phyloP scores from a whole-genome alignment of 2,113 vertebrate species.

The Micromys minutus region DNA sequence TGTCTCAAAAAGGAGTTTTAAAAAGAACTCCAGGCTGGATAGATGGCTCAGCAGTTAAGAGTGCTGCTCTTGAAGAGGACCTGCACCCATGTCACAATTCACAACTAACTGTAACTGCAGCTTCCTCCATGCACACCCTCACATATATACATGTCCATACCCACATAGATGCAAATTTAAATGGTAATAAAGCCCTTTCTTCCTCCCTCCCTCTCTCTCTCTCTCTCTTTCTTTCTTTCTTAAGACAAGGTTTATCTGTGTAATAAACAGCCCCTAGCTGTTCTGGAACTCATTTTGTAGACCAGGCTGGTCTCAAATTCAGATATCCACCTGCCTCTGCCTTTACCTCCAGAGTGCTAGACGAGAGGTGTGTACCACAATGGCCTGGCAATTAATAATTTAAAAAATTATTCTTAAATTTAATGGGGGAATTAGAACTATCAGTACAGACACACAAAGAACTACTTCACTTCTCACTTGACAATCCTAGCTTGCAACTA shows the following conservation, averaged over 20 bases:
- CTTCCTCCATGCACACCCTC: background rate
- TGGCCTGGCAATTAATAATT: background rate
- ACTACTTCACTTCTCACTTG: slow-evolving; percentile 20
- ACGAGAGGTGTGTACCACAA: background rate
- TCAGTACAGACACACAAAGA: slow-evolving; percentile 17
- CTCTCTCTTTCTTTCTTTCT: background rate
- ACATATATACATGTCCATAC: background rate
- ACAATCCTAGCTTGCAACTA: slow-evolving; percentile 41
- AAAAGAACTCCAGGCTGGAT: background rate
- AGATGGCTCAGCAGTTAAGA: background rate
- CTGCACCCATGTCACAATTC: background rate
- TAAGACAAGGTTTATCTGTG: background rate
- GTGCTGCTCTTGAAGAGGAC: background rate
- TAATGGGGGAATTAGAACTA: background rate
- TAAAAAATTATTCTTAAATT: background rate
- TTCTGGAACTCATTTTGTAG: background rate
- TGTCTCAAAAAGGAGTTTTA: background rate
- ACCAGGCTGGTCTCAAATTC: background rate
- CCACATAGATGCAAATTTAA: background rate
- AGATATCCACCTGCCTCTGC: background rate
- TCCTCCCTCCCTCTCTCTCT: no score
- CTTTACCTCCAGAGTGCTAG: background rate
- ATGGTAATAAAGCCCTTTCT: background rate
- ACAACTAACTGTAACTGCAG: background rate
- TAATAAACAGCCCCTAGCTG: background rate